Evolutionary conservation across 2,888 invertebrate species (phyloP).

Genomic region (Dryococelus australis): DNA sequence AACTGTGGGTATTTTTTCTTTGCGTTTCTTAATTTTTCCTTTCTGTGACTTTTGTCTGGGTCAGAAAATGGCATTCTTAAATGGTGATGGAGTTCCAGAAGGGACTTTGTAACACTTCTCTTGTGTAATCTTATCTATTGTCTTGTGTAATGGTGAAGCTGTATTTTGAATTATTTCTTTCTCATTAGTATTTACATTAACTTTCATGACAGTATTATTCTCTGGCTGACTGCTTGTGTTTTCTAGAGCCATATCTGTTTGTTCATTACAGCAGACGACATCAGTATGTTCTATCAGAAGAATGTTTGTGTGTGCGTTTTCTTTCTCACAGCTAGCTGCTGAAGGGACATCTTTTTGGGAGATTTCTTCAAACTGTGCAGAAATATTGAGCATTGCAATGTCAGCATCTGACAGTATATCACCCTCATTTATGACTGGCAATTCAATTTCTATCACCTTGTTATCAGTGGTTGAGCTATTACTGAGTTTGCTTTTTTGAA

Average conservation of each 20-base stretch:
- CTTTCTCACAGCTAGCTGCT: no score
- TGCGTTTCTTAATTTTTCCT: neutral
- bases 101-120: neutral
- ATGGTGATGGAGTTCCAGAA: neutral
- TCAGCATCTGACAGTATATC: no score
- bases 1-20: constrained; percentile 1
- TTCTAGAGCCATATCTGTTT: neutral
- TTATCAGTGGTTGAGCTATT: neutral
- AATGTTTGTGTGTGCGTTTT: no score
- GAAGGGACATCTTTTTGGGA: no score
- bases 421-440: no score
- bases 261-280: neutral
- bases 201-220: neutral
- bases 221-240: neutral
- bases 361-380: no score
- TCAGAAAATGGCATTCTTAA: neutral
- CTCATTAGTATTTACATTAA: neutral
- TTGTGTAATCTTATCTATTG: neutral
- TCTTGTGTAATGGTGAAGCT: neutral
- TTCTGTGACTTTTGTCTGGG: neutral
- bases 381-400: no score
- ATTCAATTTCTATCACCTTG: no score
- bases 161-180: no score
- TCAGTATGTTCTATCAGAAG: no score
- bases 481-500: neutral